A percentile compares a stretch with the other conserved stretches of the same genome.
Conservation (phyloP, 1,140 invertebrate genomes). For the Listronotus oregonensis region DNA sequence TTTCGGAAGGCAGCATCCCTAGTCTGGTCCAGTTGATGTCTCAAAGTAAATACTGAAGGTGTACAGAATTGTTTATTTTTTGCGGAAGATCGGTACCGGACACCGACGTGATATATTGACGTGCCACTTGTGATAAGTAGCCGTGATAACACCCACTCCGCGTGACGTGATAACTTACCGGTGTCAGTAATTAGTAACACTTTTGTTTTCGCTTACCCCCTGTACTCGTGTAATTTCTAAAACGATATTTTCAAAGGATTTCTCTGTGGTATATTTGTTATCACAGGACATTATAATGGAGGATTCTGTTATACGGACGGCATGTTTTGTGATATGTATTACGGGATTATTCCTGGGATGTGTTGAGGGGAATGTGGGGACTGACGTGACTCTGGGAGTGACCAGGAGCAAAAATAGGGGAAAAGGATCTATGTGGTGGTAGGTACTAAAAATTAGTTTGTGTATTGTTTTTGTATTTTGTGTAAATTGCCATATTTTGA, state of each 20-base stretch:
- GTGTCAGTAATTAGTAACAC: too few relatives aligned
- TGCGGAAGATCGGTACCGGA: constrained; percentile 42
- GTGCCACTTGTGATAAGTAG: constrained; percentile 10
- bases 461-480: neutral
- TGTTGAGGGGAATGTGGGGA: constrained; percentile 26
- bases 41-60: constrained; percentile 55
- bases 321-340: constrained; percentile 36
- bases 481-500: neutral
- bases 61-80: constrained; percentile 57
- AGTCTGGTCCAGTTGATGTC: constrained; percentile 45
- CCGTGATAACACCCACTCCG: constrained; percentile 9
- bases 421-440: constrained; percentile 66
- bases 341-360: constrained; percentile 37
- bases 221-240: too few relatives aligned
- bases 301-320: constrained; percentile 31
- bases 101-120: constrained; percentile 33
- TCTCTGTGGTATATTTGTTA: neutral
- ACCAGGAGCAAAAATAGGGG: constrained; percentile 60
- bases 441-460: constrained; percentile 40
- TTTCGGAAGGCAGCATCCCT: constrained; percentile 45
- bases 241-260: too few relatives aligned
- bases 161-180: constrained; percentile 8
- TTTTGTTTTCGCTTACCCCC: too few relatives aligned
- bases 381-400: constrained; percentile 36
- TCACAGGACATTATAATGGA: constrained; percentile 6